Evolutionary conservation across 2,113 vertebrate species (phyloP).

Genomic region (Oxygymnocypris stewartii): DNA sequence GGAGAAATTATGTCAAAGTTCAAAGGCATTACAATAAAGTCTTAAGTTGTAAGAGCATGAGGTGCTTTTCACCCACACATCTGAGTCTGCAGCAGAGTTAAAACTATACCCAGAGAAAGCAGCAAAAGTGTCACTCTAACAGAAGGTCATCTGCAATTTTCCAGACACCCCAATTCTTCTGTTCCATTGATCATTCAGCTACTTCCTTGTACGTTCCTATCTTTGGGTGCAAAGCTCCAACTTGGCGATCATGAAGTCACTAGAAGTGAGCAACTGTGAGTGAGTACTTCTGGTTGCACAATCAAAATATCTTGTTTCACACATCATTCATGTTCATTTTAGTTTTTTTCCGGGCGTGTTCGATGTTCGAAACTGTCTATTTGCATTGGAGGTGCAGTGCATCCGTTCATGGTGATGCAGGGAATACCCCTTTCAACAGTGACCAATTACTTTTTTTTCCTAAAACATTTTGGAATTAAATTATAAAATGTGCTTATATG

Average conservation of each 20-base stretch:
- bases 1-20: neutral
- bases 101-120: neutral
- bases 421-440: conserved; percentile 64
- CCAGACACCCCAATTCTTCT: neutral
- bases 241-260: neutral
- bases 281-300: neutral
- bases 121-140: conserved; percentile 32
- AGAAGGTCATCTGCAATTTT: conserved; percentile 49
- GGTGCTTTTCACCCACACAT: conserved; percentile 21
- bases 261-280: neutral
- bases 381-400: conserved; percentile 72
- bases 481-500: neutral
- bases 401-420: conserved; percentile 48
- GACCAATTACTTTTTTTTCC: conserved; percentile 45
- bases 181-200: neutral
- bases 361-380: conserved; percentile 42
- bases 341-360: neutral
- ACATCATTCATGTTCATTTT: neutral
- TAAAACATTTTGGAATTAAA: conserved; percentile 32
- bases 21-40: neutral
- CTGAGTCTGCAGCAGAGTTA: neutral
- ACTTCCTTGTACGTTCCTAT: neutral
- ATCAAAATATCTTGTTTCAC: neutral
- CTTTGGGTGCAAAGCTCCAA: neutral
- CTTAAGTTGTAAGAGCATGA: neutral